phyloP scores from a whole-genome alignment of 2,797 vertebrate species.

The Alectoris magna region DNA sequence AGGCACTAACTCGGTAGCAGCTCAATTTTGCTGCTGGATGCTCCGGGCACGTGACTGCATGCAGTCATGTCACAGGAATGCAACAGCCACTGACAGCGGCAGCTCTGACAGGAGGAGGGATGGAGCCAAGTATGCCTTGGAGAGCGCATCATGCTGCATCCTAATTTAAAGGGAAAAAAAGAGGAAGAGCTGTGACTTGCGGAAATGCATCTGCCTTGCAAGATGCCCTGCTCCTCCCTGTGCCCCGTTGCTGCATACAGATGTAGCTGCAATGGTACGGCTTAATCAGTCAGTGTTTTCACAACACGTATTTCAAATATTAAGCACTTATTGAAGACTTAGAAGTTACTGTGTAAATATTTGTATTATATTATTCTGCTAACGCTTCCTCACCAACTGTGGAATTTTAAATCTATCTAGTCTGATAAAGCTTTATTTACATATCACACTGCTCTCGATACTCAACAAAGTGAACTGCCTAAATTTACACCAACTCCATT shows the following conservation, averaged over 20 bases:
- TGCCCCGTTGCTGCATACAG: conserved; percentile 16
- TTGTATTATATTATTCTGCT: conserved; percentile 70
- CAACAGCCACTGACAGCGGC: not conserved
- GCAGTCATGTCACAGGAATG: not conserved
- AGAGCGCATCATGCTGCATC: not conserved
- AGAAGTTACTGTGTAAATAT: conserved; percentile 72
- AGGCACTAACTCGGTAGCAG: not conserved
- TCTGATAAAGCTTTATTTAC: conserved; percentile 74
- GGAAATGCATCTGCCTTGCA: not conserved
- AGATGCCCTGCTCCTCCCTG: not conserved
- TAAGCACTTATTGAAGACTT: conserved; percentile 72
- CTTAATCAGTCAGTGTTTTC: conserved; percentile 71
- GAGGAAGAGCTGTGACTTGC: not conserved
- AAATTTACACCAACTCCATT: conserved; percentile 64
- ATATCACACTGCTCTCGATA: conserved; percentile 68
- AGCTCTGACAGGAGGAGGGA: not conserved
- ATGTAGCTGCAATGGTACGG: conserved; percentile 34
- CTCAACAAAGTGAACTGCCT: conserved; percentile 65
- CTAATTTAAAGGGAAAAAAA: not conserved
- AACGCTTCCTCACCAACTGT: conserved; percentile 58
- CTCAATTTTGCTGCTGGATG: not conserved
- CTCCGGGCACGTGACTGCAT: rapidly evolving
- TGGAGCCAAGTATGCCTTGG: not conserved
- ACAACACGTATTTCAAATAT: conserved; percentile 73
- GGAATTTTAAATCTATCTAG: conserved; percentile 69